A percentile compares a stretch with the other conserved stretches of the same genome.
Evolutionary conservation across 2,113 vertebrate species (phyloP).

Genomic region (Chinchilla lanigera): DNA sequence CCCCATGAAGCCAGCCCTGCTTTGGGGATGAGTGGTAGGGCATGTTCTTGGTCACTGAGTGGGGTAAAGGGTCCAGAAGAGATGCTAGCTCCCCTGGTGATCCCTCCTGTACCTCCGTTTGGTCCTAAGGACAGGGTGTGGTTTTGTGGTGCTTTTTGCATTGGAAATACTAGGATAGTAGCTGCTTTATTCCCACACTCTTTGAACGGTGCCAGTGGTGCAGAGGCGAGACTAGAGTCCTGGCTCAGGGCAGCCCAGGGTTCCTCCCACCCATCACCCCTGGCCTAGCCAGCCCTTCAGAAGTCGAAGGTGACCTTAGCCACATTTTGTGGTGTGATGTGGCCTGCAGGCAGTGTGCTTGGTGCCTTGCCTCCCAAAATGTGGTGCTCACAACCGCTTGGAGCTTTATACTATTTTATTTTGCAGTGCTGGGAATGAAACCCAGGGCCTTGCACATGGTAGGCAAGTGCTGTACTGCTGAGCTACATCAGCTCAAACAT

Average conservation of each 20-base stretch:
- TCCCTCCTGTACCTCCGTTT: neutral
- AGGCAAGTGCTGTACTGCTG: neutral
- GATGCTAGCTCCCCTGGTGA: neutral
- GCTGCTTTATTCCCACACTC: neutral
- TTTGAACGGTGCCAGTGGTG: accelerated
- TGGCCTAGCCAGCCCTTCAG: neutral
- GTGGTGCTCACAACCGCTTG: no score
- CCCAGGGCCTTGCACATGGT: neutral
- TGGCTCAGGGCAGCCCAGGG: accelerated
- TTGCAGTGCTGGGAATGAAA: neutral
- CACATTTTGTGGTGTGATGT: accelerated
- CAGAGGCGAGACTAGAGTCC: neutral
- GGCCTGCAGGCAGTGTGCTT: accelerated
- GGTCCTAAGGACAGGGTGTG: neutral
- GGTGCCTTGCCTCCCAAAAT: accelerated
- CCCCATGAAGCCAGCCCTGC: neutral
- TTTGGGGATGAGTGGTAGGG: neutral
- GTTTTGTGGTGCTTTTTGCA: no score
- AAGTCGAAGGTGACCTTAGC: no score
- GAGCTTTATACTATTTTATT: neutral
- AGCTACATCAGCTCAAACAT: neutral
- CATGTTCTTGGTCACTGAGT: accelerated
- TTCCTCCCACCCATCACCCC: neutral
- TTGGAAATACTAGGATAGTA: no score
- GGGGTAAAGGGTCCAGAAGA: neutral